A percentile compares a stretch with the other conserved stretches of the same genome.
phyloP scores from a whole-genome alignment of 2,797 vertebrate genomes.

The Spheniscus humboldti region DNA sequence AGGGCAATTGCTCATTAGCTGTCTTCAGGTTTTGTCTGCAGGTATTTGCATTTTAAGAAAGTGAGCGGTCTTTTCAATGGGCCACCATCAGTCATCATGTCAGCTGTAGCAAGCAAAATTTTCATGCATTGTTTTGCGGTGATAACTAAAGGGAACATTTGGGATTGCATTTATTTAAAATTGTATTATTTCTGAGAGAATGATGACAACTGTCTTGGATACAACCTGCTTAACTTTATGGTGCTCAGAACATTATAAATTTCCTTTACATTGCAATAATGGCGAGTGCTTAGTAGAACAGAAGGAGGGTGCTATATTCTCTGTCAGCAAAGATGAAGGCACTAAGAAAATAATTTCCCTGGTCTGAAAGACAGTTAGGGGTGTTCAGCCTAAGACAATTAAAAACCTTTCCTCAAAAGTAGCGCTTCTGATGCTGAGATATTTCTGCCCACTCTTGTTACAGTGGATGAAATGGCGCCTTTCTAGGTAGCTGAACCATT shows the following conservation, averaged over 20 bases:
- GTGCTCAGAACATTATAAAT: not conserved
- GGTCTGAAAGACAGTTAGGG: not conserved
- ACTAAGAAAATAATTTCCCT: not conserved
- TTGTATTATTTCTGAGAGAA: not conserved
- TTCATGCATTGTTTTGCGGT: not conserved
- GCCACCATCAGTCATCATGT: conserved; percentile 26
- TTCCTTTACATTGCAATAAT: not conserved
- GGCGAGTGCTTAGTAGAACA: not conserved
- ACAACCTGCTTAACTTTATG: not conserved
- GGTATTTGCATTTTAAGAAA: conserved; percentile 40
- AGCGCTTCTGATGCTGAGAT: not conserved
- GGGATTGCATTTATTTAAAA: not conserved
- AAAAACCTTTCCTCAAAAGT: not conserved
- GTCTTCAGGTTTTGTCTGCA: not conserved
- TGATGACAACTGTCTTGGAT: not conserved
- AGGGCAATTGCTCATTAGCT: conserved; percentile 28
- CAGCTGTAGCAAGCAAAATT: not conserved
- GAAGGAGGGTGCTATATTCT: not conserved
- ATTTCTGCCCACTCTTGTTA: not conserved
- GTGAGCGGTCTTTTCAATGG: not conserved
- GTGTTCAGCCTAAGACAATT: not conserved
- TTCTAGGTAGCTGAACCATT: not conserved
- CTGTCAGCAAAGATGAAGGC: not conserved
- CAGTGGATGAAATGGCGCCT: not conserved
- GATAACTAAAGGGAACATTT: not conserved